Evolutionary conservation across 2,113 vertebrate species (phyloP), one percentile per base, ranked within the genome.

Genomic region (Bolborhynchus lineola): DNA sequence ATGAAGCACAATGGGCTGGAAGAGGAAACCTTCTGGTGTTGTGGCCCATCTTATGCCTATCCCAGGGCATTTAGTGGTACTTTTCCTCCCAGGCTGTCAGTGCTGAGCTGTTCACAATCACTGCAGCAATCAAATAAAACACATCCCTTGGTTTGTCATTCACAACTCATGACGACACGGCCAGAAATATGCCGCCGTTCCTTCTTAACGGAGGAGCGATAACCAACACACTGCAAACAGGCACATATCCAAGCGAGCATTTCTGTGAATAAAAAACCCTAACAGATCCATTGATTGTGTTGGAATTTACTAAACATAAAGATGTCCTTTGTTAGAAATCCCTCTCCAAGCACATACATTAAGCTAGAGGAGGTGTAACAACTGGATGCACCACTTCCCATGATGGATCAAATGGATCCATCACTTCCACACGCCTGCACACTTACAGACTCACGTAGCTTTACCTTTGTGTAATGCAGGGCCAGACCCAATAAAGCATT

Each of bases 381-480:
- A 88, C 64, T 0, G 3, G 62, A 62, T 26, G 79, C 46, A 35
- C n/a, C 15, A 29, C 29, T 60, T 77, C 29, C 35, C 33, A 46
- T 3, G 35, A 80, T 0, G 0, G 62, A 76, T 57, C 50, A 52
- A 37, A 68, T 4, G 4, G 37, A 47, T 52, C 44, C 33, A 2
- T 35, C 79, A 24, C 71, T 53, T 65, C 47, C 55, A n/a, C 11
- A 90, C 69, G 11, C 10, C 55, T 70, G 24, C n/a, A 78, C 3
- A 1, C 37, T 60, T 29, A 50, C 9, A 35, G 47, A 49, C 33
- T 23, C 49, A 69, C 0, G 0, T 1, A 52, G 37, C n/a, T 42
- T 25, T 63, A 16, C n/a, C 18, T 68, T 44, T 67, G 47, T 0
- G 1, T 37, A 53, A 44, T 0, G 3, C 78, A 81, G 35, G 8